Conservation (phyloP, 2,888 invertebrate genomes). For the Plusia festucae region DNA sequence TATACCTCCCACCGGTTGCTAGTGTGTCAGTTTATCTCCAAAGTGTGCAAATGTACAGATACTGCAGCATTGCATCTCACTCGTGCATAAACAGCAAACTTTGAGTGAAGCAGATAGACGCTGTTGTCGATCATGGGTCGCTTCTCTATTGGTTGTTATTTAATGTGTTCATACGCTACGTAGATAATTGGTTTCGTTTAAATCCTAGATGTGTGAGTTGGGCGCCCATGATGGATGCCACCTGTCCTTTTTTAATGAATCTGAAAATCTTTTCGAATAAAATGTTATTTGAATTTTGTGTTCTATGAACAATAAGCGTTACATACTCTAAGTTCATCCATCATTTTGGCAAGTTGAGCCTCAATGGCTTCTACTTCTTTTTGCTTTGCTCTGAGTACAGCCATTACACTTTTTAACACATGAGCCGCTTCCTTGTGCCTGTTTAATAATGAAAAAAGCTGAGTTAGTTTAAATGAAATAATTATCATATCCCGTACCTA, state of each 20-base stretch:
- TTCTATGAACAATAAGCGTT: background rate
- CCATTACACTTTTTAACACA: slow-evolving; percentile 94
- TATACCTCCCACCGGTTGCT: background rate
- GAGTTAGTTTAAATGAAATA: no score
- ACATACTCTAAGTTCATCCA: slow-evolving; percentile 92
- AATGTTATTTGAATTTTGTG: no score
- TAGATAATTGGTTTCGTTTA: background rate
- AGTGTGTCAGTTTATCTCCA: background rate
- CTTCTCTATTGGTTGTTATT: slow-evolving; percentile 2
- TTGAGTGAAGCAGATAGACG: slow-evolving; percentile 14
- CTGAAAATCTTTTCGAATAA: no score
- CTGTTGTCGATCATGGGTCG: background rate
- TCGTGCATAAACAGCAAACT: slow-evolving; percentile 16
- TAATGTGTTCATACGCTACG: slow-evolving; percentile 1
- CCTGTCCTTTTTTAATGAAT: background rate
- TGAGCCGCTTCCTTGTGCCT: slow-evolving; percentile 94
- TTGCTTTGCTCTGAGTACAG: slow-evolving; percentile 93
- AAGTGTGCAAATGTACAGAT: background rate
- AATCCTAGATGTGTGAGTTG: background rate
- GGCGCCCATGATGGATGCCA: background rate
- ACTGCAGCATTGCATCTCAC: slow-evolving; percentile 25
- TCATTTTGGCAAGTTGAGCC: slow-evolving; percentile 92
- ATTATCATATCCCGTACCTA: no score
- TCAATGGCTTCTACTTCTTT: slow-evolving; percentile 95
- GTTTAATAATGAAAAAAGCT: slow-evolving; percentile 24